These are phyloP conservation scores for Trissolcus japonicus DNA, from an alignment of 2,888 invertebrate species.

Conservation along the genomic window DNA sequence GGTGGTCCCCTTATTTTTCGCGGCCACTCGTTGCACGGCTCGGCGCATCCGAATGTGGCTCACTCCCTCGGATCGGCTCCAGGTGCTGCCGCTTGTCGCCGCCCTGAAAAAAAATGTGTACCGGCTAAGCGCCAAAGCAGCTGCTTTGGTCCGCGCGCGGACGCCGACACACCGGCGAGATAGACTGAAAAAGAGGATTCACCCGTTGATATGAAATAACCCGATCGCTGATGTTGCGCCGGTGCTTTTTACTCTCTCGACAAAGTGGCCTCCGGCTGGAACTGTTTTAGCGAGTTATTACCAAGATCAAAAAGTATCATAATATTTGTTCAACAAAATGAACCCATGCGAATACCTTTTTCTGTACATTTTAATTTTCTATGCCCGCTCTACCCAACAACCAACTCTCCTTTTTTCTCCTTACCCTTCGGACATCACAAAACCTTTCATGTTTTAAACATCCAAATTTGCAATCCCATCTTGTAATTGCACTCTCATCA, in stretches of 20 bases:
- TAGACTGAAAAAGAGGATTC: slow-evolving; percentile 46
- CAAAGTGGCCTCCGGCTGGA: slow-evolving; percentile 27
- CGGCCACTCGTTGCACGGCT: slow-evolving; percentile 74
- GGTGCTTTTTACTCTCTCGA: slow-evolving; percentile 18
- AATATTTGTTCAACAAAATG: slow-evolving; percentile 15
- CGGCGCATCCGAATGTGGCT: slow-evolving; percentile 73
- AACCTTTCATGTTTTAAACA: no score
- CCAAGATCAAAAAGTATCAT: slow-evolving; percentile 28
- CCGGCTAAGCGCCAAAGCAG: slow-evolving; percentile 52
- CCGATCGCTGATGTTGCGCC: slow-evolving; percentile 21
- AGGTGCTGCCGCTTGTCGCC: slow-evolving; percentile 66
- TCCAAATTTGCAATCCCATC: no score
- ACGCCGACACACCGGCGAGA: slow-evolving; percentile 38
- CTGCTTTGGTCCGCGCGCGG: slow-evolving; percentile 44
- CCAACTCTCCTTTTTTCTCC: no score
- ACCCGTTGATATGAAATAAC: slow-evolving; percentile 30
- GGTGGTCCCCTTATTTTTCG: slow-evolving; percentile 72
- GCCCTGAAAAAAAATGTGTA: slow-evolving; percentile 61
- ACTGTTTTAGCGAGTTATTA: slow-evolving; percentile 16
- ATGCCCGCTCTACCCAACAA: background rate
- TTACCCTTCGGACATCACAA: no score
- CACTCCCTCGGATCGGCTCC: slow-evolving; percentile 69
- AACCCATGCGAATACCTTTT: background rate
- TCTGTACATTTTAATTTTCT: background rate
- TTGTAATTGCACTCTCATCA: no score